Evolutionary conservation across 1,140 invertebrate genomes (phyloP).

Genomic region (Cataglyphis hispanica): DNA sequence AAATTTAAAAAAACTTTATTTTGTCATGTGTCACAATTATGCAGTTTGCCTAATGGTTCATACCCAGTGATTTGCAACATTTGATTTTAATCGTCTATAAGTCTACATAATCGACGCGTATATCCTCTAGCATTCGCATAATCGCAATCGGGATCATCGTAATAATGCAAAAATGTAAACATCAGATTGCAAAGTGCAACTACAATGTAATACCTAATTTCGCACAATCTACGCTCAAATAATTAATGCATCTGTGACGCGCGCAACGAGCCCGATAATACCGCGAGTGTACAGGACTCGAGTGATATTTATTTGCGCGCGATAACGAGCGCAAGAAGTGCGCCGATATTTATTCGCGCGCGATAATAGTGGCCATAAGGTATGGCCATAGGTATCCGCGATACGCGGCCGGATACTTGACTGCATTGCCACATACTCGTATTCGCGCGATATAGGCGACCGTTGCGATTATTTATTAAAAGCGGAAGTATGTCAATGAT

Average conservation of each 20-base stretch:
- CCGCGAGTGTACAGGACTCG: conserved; percentile 24
- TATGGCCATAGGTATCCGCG: background rate
- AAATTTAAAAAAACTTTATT: background rate
- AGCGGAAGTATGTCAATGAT: conserved; percentile 13
- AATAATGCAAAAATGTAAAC: background rate
- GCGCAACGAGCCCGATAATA: conserved; percentile 17
- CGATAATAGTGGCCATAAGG: background rate
- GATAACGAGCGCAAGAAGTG: conserved; percentile 36
- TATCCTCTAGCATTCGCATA: background rate
- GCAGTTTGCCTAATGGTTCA: background rate
- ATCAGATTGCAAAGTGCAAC: background rate
- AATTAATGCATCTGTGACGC: conserved; percentile 31
- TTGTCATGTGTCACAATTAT: background rate
- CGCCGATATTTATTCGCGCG: conserved; percentile 58
- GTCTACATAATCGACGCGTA: background rate
- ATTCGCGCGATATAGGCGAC: conserved; percentile 13
- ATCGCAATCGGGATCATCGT: background rate
- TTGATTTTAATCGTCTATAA: conserved; percentile 6
- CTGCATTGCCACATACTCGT: background rate
- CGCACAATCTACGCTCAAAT: background rate
- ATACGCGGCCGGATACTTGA: conserved; percentile 4
- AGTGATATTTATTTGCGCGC: conserved; percentile 27
- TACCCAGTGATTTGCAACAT: background rate
- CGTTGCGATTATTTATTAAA: conserved; percentile 12
- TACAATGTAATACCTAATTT: conserved; percentile 5